A percentile compares a stretch with the other conserved stretches of the same genome.
These are phyloP conservation scores for Lucilia sericata DNA, from an alignment of 1,140 invertebrate genomes.

Conservation along the genomic window DNA sequence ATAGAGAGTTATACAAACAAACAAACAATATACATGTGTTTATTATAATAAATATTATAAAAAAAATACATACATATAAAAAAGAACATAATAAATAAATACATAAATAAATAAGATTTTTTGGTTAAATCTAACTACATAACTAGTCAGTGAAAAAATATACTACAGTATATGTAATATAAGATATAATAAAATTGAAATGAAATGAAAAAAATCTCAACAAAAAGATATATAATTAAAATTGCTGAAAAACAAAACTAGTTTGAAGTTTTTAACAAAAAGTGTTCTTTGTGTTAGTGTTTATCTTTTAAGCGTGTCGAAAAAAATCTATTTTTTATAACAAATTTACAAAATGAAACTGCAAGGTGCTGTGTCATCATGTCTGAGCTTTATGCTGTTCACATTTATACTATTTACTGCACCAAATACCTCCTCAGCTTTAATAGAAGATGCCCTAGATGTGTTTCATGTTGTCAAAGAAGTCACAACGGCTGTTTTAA, in stretches of 20 bases:
- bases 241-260: background rate
- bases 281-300: background rate
- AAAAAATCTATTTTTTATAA: constrained; percentile 18
- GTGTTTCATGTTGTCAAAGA: constrained; percentile 74
- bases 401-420: constrained; percentile 44
- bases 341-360: constrained; percentile 38
- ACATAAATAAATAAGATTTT: background rate
- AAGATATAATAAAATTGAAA: background rate
- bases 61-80: background rate
- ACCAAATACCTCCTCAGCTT: constrained; percentile 57
- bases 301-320: background rate
- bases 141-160: background rate
- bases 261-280: background rate
- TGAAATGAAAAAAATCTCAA: background rate
- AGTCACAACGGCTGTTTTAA: constrained; percentile 71
- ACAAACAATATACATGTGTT: background rate
- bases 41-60: background rate
- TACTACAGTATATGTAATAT: background rate
- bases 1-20: background rate
- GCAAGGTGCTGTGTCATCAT: constrained; percentile 38
- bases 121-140: background rate
- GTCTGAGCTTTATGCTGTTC: constrained; percentile 22
- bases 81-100: background rate
- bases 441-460: constrained; percentile 73
- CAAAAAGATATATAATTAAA: background rate